Percentiles rank a stretch among this genome's conserved stretches.
Conservation (phyloP, 2,888 invertebrate genomes). For the Leptinotarsa juncta region DNA sequence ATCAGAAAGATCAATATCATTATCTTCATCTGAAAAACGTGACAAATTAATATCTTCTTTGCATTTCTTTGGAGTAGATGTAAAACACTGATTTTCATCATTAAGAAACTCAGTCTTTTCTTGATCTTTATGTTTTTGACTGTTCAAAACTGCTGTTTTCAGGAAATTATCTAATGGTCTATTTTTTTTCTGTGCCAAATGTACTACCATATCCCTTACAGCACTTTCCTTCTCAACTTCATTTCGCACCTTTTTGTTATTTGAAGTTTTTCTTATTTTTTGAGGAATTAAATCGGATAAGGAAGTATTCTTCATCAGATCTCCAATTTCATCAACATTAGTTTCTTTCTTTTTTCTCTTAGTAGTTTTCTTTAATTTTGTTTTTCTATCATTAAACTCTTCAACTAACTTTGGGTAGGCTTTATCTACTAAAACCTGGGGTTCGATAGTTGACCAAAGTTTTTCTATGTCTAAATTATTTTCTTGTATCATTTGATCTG, state of each 20-base stretch:
- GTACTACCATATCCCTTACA: constrained; percentile 32
- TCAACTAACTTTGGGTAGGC: constrained; percentile 75
- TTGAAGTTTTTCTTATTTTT: constrained; percentile 56
- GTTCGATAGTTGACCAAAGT: constrained; percentile 77
- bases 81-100: constrained; percentile 26
- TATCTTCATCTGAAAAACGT: constrained; percentile 62
- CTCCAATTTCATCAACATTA: constrained; percentile 45
- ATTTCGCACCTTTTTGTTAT: constrained; percentile 17
- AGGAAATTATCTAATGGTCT: constrained; percentile 57
- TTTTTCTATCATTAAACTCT: constrained; percentile 70
- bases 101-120: constrained; percentile 17
- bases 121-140: constrained; percentile 54
- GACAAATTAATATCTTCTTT: constrained; percentile 52
- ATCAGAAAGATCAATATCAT: constrained; percentile 67
- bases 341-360: constrained; percentile 52
- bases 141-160: constrained; percentile 48
- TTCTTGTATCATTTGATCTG: constrained; percentile 71
- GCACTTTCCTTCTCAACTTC: not conserved
- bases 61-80: constrained; percentile 52
- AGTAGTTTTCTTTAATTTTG: constrained; percentile 58
- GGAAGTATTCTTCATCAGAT: constrained; percentile 53
- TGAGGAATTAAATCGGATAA: constrained; percentile 53
- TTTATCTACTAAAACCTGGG: constrained; percentile 72
- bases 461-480: constrained; percentile 63
- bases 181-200: constrained; percentile 38